Conservation (phyloP, 1,140 invertebrate species). For the Lepidurus couesii region DNA sequence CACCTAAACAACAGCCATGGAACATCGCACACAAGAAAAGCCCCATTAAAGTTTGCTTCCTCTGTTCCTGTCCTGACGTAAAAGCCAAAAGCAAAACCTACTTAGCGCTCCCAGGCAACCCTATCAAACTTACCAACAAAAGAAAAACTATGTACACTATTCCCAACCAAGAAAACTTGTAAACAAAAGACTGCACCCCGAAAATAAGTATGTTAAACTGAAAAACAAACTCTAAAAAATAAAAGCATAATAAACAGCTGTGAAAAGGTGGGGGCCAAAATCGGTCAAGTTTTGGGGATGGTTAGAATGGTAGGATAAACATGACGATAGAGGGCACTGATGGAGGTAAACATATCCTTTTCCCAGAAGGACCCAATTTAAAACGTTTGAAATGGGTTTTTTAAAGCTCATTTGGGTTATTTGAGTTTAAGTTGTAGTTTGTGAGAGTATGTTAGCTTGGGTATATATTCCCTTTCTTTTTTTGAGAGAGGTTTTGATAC, state of each 20-base stretch:
- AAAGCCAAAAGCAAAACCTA: no score
- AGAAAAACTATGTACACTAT: no score
- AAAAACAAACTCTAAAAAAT: conserved; percentile 8
- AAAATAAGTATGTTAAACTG: neutral
- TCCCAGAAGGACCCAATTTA: neutral
- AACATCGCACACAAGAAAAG: neutral
- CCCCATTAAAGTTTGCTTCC: neutral
- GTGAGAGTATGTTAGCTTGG: neutral
- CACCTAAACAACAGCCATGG: neutral
- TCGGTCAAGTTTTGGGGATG: neutral
- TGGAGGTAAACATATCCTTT: neutral
- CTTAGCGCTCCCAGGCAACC: no score
- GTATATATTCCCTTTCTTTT: conserved; percentile 27
- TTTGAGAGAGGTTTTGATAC: neutral
- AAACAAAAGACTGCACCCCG: no score
- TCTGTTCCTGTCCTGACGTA: neutral
- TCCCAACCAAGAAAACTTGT: no score
- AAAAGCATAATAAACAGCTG: neutral
- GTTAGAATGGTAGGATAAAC: neutral
- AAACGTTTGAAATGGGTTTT: neutral
- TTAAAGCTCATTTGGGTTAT: no score
- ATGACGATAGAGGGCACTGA: neutral
- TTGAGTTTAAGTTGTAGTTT: neutral
- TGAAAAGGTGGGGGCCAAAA: no score
- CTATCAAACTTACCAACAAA: no score